phyloP scores from a whole-genome alignment of 2,797 vertebrate genomes.

The Poeciliopsis infans region DNA sequence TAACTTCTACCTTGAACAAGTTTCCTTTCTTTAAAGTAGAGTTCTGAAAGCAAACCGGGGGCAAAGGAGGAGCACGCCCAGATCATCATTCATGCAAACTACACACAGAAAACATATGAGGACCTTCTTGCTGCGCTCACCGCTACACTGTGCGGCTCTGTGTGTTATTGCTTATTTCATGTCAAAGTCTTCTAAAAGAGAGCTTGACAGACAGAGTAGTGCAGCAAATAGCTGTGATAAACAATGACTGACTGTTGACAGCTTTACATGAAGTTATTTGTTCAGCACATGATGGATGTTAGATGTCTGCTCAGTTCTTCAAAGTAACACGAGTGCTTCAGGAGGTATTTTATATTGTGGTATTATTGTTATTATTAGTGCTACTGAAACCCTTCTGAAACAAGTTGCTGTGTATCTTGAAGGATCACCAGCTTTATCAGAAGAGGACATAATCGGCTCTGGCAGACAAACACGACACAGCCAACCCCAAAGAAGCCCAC shows the following conservation, averaged over 20 bases:
- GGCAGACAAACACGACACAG: constrained; percentile 1
- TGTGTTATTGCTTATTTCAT: neutral
- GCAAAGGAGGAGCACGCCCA: neutral
- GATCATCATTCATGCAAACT: neutral
- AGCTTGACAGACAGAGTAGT: neutral
- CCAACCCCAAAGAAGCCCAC: constrained; percentile 2
- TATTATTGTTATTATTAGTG: neutral
- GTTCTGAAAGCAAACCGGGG: neutral
- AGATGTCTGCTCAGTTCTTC: neutral
- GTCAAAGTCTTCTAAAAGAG: neutral
- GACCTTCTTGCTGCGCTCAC: neutral
- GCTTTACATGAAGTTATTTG: constrained; percentile 4
- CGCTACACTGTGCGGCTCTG: neutral
- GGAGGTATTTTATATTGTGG: neutral
- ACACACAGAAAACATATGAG: neutral
- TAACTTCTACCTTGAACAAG: neutral
- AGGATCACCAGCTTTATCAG: neutral
- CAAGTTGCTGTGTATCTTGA: neutral
- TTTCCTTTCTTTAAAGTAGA: neutral
- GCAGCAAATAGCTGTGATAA: constrained; percentile 1
- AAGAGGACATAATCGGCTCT: neutral
- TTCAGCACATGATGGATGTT: neutral
- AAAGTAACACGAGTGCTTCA: neutral
- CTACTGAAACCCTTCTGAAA: neutral
- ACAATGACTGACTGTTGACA: constrained; percentile 4